These are phyloP conservation scores for Psophia crepitans DNA, from an alignment of 2,113 vertebrate genomes.

Conservation along the genomic window DNA sequence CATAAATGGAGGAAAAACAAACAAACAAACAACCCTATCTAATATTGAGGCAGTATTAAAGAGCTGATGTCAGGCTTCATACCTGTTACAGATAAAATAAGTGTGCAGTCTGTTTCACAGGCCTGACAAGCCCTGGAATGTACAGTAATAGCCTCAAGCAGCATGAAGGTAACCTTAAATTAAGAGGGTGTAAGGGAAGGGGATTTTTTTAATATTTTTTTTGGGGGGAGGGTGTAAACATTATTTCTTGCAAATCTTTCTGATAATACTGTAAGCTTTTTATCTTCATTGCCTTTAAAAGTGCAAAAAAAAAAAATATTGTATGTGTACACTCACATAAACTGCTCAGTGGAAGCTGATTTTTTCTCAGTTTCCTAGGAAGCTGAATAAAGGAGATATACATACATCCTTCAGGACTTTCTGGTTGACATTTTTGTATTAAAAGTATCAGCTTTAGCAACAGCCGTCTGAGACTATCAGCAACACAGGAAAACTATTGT, in stretches of 20 bases:
- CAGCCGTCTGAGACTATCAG: background rate
- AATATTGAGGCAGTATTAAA: background rate
- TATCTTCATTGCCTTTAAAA: background rate
- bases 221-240: fast-evolving
- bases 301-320: background rate
- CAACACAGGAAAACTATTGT: background rate
- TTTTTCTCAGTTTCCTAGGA: background rate
- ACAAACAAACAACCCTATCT: background rate
- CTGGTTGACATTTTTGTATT: background rate
- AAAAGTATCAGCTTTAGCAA: background rate
- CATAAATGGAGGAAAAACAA: background rate
- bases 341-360: background rate
- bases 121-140: background rate
- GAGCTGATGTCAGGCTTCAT: background rate
- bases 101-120: background rate
- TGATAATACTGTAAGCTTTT: background rate
- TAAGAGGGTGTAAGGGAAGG: background rate
- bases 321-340: background rate
- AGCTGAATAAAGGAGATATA: background rate
- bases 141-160: background rate
- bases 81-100: background rate
- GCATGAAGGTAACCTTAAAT: background rate
- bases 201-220: background rate
- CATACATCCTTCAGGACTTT: background rate
- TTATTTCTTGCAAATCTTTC: background rate